Evolutionary conservation across 2,113 vertebrate species (phyloP).

Genomic region (Abramis brama): DNA sequence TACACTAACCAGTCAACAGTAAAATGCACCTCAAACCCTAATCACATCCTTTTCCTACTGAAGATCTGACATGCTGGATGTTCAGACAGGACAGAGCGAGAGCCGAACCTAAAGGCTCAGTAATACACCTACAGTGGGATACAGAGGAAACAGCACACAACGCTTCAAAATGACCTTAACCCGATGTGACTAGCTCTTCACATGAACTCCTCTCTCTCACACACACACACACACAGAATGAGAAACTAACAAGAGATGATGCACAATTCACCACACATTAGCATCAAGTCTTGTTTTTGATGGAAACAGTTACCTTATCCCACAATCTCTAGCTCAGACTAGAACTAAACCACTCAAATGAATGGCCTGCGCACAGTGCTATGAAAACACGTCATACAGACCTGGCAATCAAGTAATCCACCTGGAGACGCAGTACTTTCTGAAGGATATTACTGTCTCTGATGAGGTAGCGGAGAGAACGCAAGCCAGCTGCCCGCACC

Average conservation of each 20-base stretch:
- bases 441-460: conserved; percentile 90
- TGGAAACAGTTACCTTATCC: not conserved
- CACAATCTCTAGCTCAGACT: not conserved
- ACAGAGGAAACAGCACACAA: conserved; percentile 38
- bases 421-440: conserved; percentile 94
- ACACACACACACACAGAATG: not conserved
- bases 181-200: conserved; percentile 30
- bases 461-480: conserved; percentile 95
- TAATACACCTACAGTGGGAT: not conserved
- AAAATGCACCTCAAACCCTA: not conserved
- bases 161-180: conserved; percentile 39
- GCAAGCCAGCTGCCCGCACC: conserved; percentile 93
- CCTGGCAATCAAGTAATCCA: conserved; percentile 98
- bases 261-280: conserved; percentile 43
- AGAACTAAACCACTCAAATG: not conserved
- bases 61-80: not conserved
- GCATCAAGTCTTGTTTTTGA: conserved; percentile 20
- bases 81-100: not conserved
- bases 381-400: conserved; percentile 65
- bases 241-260: conserved; percentile 45
- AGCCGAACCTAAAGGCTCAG: not conserved
- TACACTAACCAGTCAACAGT: not conserved
- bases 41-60: not conserved
- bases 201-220: not conserved
- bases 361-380: not conserved